phyloP scores from a whole-genome alignment of 2,888 invertebrate species.

The Macaria notata region DNA sequence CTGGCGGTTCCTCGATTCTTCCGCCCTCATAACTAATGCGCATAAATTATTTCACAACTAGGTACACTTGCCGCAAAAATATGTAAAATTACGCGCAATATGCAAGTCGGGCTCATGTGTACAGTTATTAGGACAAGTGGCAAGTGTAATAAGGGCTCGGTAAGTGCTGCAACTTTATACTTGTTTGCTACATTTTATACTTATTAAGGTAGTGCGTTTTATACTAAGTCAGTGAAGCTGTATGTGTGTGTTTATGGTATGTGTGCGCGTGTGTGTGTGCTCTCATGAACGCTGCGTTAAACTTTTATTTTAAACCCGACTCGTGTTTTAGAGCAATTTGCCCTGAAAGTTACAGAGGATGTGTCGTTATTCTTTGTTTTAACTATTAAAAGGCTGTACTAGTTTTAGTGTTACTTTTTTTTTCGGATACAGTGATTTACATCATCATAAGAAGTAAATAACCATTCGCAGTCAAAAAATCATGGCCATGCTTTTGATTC shows the following conservation, averaged over 20 bases:
- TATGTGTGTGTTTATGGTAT: too few species aligned
- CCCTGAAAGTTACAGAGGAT: not conserved
- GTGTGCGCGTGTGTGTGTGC: not conserved
- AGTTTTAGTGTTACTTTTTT: too few species aligned
- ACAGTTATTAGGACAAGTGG: constrained; percentile 61
- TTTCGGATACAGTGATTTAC: too few species aligned
- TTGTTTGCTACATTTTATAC: not conserved
- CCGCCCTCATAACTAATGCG: constrained; percentile 58
- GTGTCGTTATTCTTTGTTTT: not conserved
- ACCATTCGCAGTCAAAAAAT: too few species aligned
- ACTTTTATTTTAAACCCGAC: constrained; percentile 7
- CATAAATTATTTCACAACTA: constrained; percentile 62
- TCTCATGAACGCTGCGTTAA: constrained; percentile 6
- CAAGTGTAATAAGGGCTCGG: constrained; percentile 54
- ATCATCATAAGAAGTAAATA: too few species aligned
- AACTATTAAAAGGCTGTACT: not conserved
- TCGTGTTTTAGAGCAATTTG: constrained; percentile 8
- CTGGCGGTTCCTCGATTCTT: constrained; percentile 45
- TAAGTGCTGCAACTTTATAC: constrained; percentile 19
- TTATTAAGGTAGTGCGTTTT: too few species aligned
- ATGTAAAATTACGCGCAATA: constrained; percentile 61
- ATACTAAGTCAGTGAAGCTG: constrained; percentile 1
- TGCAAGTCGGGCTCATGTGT: constrained; percentile 52
- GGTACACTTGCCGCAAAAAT: constrained; percentile 55
- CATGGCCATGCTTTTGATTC: too few species aligned